phyloP scores from a whole-genome alignment of 2,113 vertebrate species.

The Amphilophus citrinellus region DNA sequence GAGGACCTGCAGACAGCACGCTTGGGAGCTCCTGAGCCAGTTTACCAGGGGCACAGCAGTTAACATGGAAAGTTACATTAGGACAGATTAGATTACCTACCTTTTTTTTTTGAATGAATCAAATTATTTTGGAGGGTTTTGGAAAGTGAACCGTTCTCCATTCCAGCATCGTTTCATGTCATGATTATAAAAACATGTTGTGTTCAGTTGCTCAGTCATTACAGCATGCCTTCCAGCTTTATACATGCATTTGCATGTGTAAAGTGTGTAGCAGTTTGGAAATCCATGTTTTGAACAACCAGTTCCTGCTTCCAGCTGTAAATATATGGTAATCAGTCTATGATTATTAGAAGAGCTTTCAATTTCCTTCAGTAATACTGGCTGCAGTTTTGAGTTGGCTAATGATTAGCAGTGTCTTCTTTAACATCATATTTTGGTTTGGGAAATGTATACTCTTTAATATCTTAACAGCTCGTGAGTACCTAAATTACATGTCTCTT shows the following conservation, averaged over 20 bases:
- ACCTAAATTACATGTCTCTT: not conserved
- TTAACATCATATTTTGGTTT: not conserved
- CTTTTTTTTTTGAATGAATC: not conserved
- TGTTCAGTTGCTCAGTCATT: slow-evolving; percentile 41
- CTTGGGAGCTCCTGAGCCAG: slow-evolving; percentile 24
- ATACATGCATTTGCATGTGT: slow-evolving; percentile 21
- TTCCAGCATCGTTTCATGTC: not conserved
- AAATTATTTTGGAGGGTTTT: not conserved
- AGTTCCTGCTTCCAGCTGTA: not conserved
- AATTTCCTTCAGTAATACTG: not conserved
- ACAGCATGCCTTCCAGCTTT: slow-evolving; percentile 25
- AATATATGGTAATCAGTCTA: slow-evolving; percentile 2
- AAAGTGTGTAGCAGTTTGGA: not conserved
- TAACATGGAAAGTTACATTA: slow-evolving; percentile 36
- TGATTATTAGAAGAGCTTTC: not conserved
- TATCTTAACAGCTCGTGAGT: not conserved
- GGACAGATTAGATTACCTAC: slow-evolving; percentile 27
- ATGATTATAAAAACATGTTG: slow-evolving; percentile 38
- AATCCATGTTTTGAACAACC: slow-evolving; percentile 4
- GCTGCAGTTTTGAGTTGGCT: not conserved
- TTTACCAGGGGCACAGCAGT: slow-evolving; percentile 45
- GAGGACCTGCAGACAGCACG: slow-evolving; percentile 15
- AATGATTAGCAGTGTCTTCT: not conserved
- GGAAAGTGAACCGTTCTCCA: not conserved
- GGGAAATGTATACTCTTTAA: not conserved